phyloP scores from a whole-genome alignment of 2,797 vertebrate genomes.

The Mormyrops boulengeri region DNA sequence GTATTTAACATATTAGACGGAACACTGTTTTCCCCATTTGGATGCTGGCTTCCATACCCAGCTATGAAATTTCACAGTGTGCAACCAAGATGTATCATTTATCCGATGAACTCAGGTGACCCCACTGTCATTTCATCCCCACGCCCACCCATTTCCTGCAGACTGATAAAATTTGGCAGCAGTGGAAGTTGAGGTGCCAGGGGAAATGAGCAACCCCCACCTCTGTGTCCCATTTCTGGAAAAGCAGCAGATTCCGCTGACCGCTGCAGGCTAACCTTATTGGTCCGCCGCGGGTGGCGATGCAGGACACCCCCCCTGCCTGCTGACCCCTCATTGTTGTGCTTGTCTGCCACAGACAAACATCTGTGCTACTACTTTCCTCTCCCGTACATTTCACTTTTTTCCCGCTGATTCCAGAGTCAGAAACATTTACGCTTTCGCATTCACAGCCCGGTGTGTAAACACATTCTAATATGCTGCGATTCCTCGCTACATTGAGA shows the following conservation, averaged over 20 bases:
- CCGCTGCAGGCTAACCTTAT: slow-evolving; percentile 10
- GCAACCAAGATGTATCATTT: background rate
- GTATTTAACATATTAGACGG: background rate
- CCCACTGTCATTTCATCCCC: slow-evolving; percentile 3
- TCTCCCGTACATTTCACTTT: background rate
- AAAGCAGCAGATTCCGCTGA: slow-evolving; percentile 16
- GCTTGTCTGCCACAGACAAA: slow-evolving; percentile 13
- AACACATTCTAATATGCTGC: background rate
- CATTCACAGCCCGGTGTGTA: background rate
- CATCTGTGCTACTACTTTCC: background rate
- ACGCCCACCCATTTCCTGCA: background rate
- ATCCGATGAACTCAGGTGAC: background rate
- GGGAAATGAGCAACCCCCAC: slow-evolving; percentile 33
- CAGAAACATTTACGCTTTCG: background rate
- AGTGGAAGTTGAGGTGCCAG: slow-evolving; percentile 17
- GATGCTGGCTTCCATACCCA: background rate
- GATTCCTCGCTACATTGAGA: background rate
- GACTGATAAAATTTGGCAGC: slow-evolving; percentile 13
- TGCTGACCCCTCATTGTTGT: slow-evolving; percentile 20
- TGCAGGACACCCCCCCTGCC: background rate
- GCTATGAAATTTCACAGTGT: background rate
- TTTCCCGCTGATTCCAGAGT: background rate
- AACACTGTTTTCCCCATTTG: background rate
- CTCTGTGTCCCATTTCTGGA: slow-evolving; percentile 27
- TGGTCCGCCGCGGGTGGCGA: slow-evolving; percentile 4